phyloP scores from a whole-genome alignment of 2,113 vertebrate species.

The Atlantisia rogersi region DNA sequence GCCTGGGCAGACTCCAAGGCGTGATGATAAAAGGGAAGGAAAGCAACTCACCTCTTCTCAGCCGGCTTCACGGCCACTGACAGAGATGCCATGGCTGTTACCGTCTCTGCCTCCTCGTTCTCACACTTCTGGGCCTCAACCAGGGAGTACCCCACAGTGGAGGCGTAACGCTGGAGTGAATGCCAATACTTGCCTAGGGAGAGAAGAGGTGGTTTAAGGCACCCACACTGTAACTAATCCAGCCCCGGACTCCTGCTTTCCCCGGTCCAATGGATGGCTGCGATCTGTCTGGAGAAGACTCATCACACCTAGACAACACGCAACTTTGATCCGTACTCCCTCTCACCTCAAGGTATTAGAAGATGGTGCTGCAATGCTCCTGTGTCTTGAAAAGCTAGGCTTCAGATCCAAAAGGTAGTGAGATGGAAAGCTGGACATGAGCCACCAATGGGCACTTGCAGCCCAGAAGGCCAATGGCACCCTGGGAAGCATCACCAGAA shows the following conservation, averaged over 20 bases:
- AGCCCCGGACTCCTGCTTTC: fast-evolving
- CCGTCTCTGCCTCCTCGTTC: conserved; percentile 91
- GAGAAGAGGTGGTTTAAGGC: background rate
- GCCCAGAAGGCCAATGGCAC: too few relatives aligned
- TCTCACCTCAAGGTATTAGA: background rate
- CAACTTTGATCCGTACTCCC: background rate
- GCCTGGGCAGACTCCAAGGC: background rate
- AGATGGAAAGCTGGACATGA: background rate
- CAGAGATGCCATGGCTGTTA: conserved; percentile 96
- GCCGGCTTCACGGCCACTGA: conserved; percentile 91
- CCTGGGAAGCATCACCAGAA: too few relatives aligned
- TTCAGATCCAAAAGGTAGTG: background rate
- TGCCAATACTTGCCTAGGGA: conserved; percentile 93
- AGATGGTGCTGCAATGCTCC: background rate
- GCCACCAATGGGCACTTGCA: too few relatives aligned
- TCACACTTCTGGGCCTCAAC: conserved; percentile 90
- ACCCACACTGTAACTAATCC: fast-evolving
- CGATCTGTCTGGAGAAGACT: background rate
- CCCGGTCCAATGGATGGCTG: fast-evolving
- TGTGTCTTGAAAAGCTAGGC: background rate
- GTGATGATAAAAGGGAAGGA: background rate
- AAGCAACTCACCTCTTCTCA: conserved; percentile 84
- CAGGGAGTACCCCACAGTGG: conserved; percentile 87
- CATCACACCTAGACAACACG: fast-evolving
- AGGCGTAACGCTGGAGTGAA: conserved; percentile 84